Conservation (phyloP, 2,888 invertebrate genomes). For the Apodemia duryi region DNA sequence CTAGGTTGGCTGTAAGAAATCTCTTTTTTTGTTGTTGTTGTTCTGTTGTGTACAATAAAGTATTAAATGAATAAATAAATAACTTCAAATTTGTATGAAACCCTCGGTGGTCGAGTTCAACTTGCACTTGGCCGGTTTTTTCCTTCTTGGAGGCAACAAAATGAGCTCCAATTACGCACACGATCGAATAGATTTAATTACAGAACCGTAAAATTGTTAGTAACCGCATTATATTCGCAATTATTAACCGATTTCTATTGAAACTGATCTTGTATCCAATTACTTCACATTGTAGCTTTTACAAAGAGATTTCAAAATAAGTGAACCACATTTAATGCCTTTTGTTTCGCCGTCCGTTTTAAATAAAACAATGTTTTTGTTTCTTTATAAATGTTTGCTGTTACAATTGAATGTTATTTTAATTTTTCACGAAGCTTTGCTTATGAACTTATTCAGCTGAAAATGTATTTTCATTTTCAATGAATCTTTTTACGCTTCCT, state of each 20-base stretch:
- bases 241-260: slow-evolving; percentile 16
- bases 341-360: slow-evolving; percentile 26
- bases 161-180: too few species aligned
- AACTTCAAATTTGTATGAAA: too few species aligned
- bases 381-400: slow-evolving; percentile 12
- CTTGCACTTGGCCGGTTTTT: too few species aligned
- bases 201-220: too few species aligned
- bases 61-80: too few species aligned
- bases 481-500: not conserved
- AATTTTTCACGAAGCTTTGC: not conserved
- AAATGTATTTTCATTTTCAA: not conserved
- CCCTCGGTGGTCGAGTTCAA: too few species aligned
- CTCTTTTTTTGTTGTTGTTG: too few species aligned
- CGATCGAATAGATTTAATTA: too few species aligned
- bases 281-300: slow-evolving; percentile 17
- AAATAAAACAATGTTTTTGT: slow-evolving; percentile 22
- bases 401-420: not conserved
- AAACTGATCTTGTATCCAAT: slow-evolving; percentile 22
- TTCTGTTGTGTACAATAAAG: too few species aligned
- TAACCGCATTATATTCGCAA: too few species aligned
- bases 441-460: not conserved
- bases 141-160: too few species aligned
- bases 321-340: slow-evolving; percentile 30
- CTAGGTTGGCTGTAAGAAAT: too few species aligned
- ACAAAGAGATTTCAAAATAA: slow-evolving; percentile 31